phyloP scores from a whole-genome alignment of 2,888 invertebrate genomes.

The Meta bourneti region DNA sequence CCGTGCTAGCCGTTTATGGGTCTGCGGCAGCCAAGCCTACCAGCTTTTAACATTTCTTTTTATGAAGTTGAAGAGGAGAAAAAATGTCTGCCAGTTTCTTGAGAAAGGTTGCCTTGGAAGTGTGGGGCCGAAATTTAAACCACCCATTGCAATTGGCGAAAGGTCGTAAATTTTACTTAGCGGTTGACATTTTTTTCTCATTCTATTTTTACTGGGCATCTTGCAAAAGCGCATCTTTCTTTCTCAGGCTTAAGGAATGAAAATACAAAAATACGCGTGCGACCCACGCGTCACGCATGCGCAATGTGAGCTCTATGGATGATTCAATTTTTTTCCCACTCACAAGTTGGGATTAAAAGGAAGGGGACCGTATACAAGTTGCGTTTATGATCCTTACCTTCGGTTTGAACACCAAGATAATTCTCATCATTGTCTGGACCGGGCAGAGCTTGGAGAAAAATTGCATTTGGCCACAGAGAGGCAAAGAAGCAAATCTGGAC shows the following conservation, averaged over 20 bases:
- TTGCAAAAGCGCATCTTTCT: conserved; percentile 55
- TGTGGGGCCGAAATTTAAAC: conserved; percentile 49
- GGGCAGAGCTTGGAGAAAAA: too few relatives aligned
- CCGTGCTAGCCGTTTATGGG: conserved; percentile 35
- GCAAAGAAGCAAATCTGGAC: too few relatives aligned
- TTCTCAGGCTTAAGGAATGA: conserved; percentile 43
- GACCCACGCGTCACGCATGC: conserved; percentile 73
- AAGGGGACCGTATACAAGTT: conserved; percentile 7
- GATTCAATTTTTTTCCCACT: not conserved
- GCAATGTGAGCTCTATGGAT: conserved; percentile 45
- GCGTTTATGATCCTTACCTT: not conserved
- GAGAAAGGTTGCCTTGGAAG: conserved; percentile 59
- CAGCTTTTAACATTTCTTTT: conserved; percentile 35
- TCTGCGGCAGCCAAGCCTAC: conserved; percentile 58
- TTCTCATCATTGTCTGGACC: too few relatives aligned
- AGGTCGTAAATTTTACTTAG: conserved; percentile 76
- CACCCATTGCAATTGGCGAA: conserved; percentile 71
- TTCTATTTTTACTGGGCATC: conserved; percentile 30
- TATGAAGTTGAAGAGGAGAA: conserved; percentile 17
- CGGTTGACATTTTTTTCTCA: conserved; percentile 66
- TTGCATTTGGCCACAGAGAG: too few relatives aligned
- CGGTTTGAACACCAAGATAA: too few relatives aligned
- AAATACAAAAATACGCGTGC: conserved; percentile 59
- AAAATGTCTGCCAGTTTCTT: conserved; percentile 11
- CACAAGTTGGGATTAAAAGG: not conserved